Percentiles rank a stretch among this genome's conserved stretches.
These are phyloP conservation scores for Oscheius sp. DNA, from an alignment of 2,888 invertebrate genomes.

Conservation along the genomic window DNA sequence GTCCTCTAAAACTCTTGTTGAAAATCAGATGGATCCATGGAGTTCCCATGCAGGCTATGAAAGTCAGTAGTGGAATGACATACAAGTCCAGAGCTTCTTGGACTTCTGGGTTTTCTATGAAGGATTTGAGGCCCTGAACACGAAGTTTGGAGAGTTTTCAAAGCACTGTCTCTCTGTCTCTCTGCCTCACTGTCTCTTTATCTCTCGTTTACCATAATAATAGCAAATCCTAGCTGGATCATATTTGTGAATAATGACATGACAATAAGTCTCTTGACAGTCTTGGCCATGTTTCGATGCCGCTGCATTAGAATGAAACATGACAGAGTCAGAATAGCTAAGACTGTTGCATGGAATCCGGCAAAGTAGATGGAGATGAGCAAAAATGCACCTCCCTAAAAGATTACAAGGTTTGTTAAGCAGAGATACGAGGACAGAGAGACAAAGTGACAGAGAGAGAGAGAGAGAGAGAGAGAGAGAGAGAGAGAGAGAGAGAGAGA, in stretches of 20 bases:
- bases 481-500: not conserved
- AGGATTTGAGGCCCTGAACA: not conserved
- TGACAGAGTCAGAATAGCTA: not conserved
- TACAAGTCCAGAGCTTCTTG: constrained; percentile 1
- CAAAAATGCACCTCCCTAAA: constrained; percentile 3
- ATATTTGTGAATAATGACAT: not conserved
- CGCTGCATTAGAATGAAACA: constrained; percentile 10
- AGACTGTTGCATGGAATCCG: not conserved
- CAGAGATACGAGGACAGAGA: too few relatives aligned
- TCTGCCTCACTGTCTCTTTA: not conserved
- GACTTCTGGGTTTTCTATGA: too few relatives aligned
- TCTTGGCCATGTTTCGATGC: constrained; percentile 15
- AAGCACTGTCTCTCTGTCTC: too few relatives aligned
- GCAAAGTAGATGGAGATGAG: constrained; percentile 14
- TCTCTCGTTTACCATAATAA: not conserved
- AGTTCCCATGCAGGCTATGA: constrained; percentile 9
- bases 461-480: too few relatives aligned
- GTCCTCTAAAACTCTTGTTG: not conserved
- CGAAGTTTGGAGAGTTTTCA: not conserved
- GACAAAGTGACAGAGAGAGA: too few relatives aligned
- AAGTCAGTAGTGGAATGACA: not conserved
- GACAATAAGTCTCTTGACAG: not conserved
- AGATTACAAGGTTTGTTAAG: too few relatives aligned
- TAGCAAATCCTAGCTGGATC: constrained; percentile 9
- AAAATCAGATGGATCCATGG: constrained; percentile 9